Evolutionary conservation across 2,113 vertebrate species (phyloP).

Genomic region (Pelmatolapia mariae): DNA sequence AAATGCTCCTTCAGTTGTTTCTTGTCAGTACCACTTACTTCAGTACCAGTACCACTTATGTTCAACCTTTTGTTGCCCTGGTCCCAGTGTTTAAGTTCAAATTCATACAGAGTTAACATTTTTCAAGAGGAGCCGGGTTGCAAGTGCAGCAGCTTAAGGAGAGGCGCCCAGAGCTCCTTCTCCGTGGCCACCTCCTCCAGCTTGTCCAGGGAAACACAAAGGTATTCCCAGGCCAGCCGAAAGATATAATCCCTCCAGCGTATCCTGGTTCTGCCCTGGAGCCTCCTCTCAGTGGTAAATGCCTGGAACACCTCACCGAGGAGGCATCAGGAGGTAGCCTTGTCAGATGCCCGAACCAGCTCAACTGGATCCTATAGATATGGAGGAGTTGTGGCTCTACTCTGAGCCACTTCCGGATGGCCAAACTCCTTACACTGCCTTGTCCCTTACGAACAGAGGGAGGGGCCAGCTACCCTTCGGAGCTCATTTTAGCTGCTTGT

Average conservation of each 20-base stretch:
- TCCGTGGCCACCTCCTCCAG: neutral
- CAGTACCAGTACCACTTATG: neutral
- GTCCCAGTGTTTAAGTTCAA: neutral
- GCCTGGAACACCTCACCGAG: neutral
- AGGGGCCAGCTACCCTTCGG: neutral
- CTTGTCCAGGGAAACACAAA: neutral
- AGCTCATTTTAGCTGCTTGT: neutral
- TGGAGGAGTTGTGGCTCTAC: neutral
- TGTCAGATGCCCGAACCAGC: neutral
- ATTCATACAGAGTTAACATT: neutral
- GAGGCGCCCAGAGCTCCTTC: neutral
- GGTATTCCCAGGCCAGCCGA: neutral
- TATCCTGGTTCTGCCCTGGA: neutral
- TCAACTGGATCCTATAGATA: neutral
- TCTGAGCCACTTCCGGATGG: neutral
- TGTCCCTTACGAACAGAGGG: neutral
- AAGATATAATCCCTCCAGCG: neutral
- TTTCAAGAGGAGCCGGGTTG: neutral
- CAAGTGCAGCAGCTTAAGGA: neutral
- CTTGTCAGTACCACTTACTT: neutral
- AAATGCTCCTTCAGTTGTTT: neutral
- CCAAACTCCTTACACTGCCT: neutral
- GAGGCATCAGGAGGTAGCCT: neutral
- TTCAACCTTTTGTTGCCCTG: neutral
- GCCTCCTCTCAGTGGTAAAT: neutral